A percentile compares a stretch with the other conserved stretches of the same genome.
These are phyloP conservation scores for Platyscapa corneri DNA, from an alignment of 1,140 invertebrate genomes.

Conservation along the genomic window DNA sequence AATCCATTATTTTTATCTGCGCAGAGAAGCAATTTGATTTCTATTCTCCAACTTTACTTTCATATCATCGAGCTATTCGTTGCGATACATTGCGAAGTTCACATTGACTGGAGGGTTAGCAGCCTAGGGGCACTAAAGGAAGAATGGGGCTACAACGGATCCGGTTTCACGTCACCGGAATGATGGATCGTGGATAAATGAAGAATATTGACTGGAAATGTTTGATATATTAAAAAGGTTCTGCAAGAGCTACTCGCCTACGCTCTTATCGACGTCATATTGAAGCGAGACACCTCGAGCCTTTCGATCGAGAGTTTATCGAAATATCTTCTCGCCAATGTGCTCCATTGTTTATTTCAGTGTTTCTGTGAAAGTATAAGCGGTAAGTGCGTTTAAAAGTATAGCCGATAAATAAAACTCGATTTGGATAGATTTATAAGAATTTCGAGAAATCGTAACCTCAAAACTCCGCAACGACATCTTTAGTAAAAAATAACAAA, in stretches of 20 bases:
- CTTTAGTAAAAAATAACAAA: too few species aligned
- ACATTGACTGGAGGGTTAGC: neutral
- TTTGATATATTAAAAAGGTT: conserved; percentile 67
- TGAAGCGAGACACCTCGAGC: conserved; percentile 7
- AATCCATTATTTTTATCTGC: neutral
- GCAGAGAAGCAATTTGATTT: neutral
- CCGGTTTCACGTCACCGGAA: conserved; percentile 62
- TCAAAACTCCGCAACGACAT: too few species aligned
- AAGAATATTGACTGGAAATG: conserved; percentile 66
- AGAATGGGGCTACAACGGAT: conserved; percentile 46
- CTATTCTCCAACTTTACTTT: neutral
- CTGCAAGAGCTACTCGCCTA: conserved; percentile 20
- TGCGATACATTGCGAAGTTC: conserved; percentile 3
- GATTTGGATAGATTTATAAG: too few species aligned
- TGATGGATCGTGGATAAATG: conserved; percentile 67
- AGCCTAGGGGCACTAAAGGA: neutral
- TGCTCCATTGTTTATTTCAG: neutral
- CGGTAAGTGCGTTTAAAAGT: too few species aligned
- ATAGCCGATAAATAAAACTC: too few species aligned
- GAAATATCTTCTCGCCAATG: neutral
- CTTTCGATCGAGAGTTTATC: neutral
- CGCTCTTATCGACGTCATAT: conserved; percentile 8
- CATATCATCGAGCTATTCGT: conserved; percentile 6
- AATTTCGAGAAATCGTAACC: too few species aligned
- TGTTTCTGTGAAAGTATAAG: neutral